phyloP scores from a whole-genome alignment of 2,888 invertebrate genomes.

The Ochlodes sylvanus region DNA sequence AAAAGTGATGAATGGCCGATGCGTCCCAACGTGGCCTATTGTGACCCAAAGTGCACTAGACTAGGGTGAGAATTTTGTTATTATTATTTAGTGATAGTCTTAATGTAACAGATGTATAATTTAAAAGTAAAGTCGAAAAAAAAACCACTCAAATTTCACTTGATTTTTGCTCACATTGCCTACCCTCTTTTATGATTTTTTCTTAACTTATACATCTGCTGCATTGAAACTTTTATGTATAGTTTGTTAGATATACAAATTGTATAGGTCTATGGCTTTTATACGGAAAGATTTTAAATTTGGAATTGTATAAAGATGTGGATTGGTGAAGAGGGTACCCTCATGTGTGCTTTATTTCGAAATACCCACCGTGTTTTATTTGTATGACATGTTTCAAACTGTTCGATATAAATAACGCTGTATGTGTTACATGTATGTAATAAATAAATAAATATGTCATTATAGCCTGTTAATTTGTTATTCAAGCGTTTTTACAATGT shows the following conservation, averaged over 20 bases:
- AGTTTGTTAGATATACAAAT: slow-evolving; percentile 7
- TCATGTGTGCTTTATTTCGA: neutral
- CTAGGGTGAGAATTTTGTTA: slow-evolving; percentile 8
- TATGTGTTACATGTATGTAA: too few relatives aligned
- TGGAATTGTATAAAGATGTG: neutral
- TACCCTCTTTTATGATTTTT: too few relatives aligned
- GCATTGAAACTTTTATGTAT: neutral
- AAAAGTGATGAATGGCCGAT: neutral
- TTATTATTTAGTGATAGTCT: slow-evolving; percentile 15
- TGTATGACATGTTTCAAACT: neutral
- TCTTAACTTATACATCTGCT: slow-evolving; percentile 3
- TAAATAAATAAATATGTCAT: too few relatives aligned
- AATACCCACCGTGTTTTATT: neutral
- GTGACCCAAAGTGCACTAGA: neutral
- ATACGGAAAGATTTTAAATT: neutral
- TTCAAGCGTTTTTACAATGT: too few relatives aligned
- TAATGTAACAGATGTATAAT: neutral
- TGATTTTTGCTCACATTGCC: too few relatives aligned
- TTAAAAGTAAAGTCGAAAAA: neutral
- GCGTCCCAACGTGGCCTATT: neutral
- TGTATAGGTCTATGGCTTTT: neutral
- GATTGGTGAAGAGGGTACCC: neutral
- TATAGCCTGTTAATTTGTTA: too few relatives aligned
- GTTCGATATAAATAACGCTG: too few relatives aligned
- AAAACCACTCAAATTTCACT: too few relatives aligned